These are phyloP conservation scores for Augochlora pura DNA, from an alignment of 1,140 invertebrate species.

Conservation along the genomic window DNA sequence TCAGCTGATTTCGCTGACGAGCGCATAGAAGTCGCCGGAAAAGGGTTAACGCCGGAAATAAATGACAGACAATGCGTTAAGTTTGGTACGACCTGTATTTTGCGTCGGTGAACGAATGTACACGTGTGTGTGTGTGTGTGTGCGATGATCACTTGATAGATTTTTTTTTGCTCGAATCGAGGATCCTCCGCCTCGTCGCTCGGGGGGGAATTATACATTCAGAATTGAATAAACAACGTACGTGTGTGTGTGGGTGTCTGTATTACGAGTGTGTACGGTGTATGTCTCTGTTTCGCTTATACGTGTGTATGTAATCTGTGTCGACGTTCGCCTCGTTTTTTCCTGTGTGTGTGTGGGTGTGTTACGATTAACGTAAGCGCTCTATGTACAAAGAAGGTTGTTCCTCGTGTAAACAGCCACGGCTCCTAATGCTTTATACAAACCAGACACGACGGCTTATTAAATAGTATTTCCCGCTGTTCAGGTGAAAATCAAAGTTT, in stretches of 20 bases:
- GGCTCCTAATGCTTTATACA: conserved; percentile 67
- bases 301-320: conserved; percentile 31
- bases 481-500: conserved; percentile 56
- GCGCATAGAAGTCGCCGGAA: no score
- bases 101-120: conserved; percentile 72
- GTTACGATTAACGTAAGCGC: conserved; percentile 59
- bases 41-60: neutral
- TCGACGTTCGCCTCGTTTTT: neutral
- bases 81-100: conserved; percentile 75
- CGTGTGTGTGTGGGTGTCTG: neutral
- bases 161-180: conserved; percentile 57
- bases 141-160: conserved; percentile 51
- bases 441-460: conserved; percentile 61
- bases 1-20: no score
- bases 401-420: conserved; percentile 70
- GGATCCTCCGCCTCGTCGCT: conserved; percentile 67
- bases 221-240: conserved; percentile 69
- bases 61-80: conserved; percentile 11
- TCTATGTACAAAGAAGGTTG: conserved; percentile 71
- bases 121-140: conserved; percentile 72
- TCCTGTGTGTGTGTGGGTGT: no score
- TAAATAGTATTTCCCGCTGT: conserved; percentile 50
- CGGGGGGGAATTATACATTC: conserved; percentile 66
- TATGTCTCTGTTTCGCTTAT: neutral
- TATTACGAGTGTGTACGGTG: conserved; percentile 27